Evolutionary conservation across 2,113 vertebrate species (phyloP), one percentile per base, ranked within the genome.

Genomic region (Neodontobutis hainanensis): DNA sequence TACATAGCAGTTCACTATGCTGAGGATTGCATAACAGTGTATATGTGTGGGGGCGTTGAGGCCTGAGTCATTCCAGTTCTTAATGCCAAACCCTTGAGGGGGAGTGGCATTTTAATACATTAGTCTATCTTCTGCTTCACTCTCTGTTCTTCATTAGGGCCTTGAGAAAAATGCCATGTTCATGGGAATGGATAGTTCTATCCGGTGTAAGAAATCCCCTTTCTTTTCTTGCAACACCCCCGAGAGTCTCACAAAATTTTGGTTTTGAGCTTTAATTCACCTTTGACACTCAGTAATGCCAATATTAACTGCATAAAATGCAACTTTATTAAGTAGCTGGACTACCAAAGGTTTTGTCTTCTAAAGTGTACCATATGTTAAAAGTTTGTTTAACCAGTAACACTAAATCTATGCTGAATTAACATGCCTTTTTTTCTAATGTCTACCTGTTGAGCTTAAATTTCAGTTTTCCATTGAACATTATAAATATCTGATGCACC

Each of bases 121-220:
- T 80, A 74, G 71, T 59, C 55, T 27, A 43, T 57, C 68, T 73
- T 73, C 51, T 65, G 58, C 38, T 47, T 59, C 57, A 70, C 32
- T 66, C 74, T 81, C 85, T 88, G 85, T 77, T 88, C 61, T 68
- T 87, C 70, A 69, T 88, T 83, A 81, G 59, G 47, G 19, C 35
- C 69, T 75, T 87, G 77, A 85, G 77, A 87, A 84, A 77, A 75
- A 66, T 69, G 69, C 73, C 44, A 61, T 46, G 68, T 65, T 68
- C 69, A 51, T 52, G 48, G 12, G 53, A 53, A 70, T 16, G 63
- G 52, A 38, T 34, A 61, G 46, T 81, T 62, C 43, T 46, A 76
- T 87, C 82, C 55, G 65, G 67, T 70, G 15, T 36, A 45, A 72
- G 76, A 81, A 81, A 75, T 78, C 77, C 85, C 81, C 79, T 65